Base-by-base conservation (phyloP, 92 coral and sea anemone genomes). In the Pocillopora meandrina region DNA sequence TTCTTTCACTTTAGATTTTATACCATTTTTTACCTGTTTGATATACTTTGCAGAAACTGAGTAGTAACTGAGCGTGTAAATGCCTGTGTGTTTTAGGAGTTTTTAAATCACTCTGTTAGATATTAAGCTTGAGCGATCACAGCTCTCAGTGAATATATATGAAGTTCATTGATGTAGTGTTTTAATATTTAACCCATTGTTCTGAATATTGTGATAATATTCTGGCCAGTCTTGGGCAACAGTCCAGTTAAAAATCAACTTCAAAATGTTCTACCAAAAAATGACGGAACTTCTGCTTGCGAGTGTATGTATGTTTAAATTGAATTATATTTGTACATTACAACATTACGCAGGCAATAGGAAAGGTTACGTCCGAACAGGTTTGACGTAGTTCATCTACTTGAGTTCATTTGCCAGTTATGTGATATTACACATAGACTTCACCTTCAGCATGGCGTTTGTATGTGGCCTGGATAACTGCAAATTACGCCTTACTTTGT, bases 361-460 rank as follows among this genome's bases (percentile, higher is more conserved):
- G 55, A 63, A 35, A 17, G 8, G 31, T 61, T 61, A 61, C 56
- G 80, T 61, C 23, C 26, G 68, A 16, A 9, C 47, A 57, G 20
- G 63, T 73, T 33, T 80, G 75, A 80, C 84, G 67, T 33, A 58
- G 34, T 31, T 31, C n/a, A 16, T 21, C 10, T 47, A 73, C 9
- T 12, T 12, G 17, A 56, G 57, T 69, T 70, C 76, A 12, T 34
- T 58, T 5, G 13, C 77, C 16, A 19, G 68, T 13, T 12, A 7
- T 16, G 10, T 3, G 12, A 16, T 70, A 70, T 70, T 36, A 11
- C 18, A 26, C 13, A 35, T 70, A 67, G 77, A 81, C 85, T 81
- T 81, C 70, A 76, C 16, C 76, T 64, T 58, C 68, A 34, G 13
- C 21, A 11, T 9, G 9, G 5, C 15, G 52, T 33, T 15, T 4